Evolutionary conservation across 2,113 vertebrate genomes (phyloP).

Genomic region (Saguinus imperator): DNA sequence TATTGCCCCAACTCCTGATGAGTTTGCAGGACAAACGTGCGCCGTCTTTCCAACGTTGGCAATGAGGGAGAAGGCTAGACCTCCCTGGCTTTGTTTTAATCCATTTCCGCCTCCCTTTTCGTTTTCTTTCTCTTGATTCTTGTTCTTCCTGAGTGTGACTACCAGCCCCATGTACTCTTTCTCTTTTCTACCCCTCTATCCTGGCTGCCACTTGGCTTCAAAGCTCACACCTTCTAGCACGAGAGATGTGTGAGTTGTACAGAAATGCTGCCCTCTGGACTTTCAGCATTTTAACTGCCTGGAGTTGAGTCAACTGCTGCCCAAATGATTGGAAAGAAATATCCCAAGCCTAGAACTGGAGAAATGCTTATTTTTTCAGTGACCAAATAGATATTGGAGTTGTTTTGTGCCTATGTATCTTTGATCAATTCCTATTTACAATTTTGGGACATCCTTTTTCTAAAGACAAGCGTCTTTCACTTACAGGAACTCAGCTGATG

Average conservation of each 20-base stretch:
- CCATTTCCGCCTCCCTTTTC: background rate
- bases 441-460: background rate
- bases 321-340: background rate
- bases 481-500: background rate
- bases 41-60: background rate
- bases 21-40: background rate
- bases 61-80: background rate
- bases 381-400: background rate
- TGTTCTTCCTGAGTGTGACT: background rate
- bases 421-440: background rate
- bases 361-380: background rate
- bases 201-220: background rate
- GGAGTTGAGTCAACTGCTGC: background rate
- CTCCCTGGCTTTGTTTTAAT: background rate
- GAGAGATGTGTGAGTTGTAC: background rate
- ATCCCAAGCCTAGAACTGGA: background rate
- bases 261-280: background rate
- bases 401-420: background rate
- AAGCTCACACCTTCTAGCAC: background rate
- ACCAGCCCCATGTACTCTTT: rapidly evolving
- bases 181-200: background rate
- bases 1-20: background rate
- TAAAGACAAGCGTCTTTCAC: background rate
- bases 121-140: background rate
- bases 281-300: background rate